These are phyloP conservation scores for Alsophila aescularia DNA, from an alignment of 2,888 invertebrate species.

Conservation along the genomic window DNA sequence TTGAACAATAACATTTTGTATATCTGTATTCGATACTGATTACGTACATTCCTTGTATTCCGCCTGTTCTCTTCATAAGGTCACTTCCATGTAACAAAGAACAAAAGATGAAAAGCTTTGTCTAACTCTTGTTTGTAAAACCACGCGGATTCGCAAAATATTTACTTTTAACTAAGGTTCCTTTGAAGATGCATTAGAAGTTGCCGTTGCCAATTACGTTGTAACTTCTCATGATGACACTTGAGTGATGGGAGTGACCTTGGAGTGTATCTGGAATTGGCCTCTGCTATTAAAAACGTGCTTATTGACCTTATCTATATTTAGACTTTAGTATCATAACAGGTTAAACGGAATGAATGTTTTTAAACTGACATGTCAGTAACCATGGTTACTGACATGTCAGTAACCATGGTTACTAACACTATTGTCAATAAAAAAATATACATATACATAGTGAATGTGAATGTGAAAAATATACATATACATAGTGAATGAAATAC, in stretches of 20 bases:
- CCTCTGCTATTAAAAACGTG: background rate
- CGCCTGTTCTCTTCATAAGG: background rate
- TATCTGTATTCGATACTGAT: background rate
- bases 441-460: too few relatives aligned
- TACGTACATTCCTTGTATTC: background rate
- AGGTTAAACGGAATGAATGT: too few relatives aligned
- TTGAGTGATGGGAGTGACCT: constrained; percentile 19
- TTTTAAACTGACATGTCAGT: too few relatives aligned
- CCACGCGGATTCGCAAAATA: constrained; percentile 18
- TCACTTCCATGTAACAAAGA: constrained; percentile 19
- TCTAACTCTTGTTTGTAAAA: constrained; percentile 14
- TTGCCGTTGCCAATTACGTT: constrained; percentile 15
- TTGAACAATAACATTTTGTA: too few relatives aligned
- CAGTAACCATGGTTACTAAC: too few relatives aligned
- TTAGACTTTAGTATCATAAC: too few relatives aligned
- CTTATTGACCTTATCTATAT: background rate
- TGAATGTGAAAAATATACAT: too few relatives aligned
- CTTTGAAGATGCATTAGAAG: constrained; percentile 23
- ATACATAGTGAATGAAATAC: too few relatives aligned
- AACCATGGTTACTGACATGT: too few relatives aligned
- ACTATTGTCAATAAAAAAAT: too few relatives aligned
- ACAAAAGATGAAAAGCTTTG: constrained; percentile 16
- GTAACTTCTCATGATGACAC: constrained; percentile 18
- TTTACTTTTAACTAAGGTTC: constrained; percentile 21
- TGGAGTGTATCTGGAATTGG: background rate